Conservation (phyloP, 2,888 invertebrate species). For the Alentia gelatinosa region DNA sequence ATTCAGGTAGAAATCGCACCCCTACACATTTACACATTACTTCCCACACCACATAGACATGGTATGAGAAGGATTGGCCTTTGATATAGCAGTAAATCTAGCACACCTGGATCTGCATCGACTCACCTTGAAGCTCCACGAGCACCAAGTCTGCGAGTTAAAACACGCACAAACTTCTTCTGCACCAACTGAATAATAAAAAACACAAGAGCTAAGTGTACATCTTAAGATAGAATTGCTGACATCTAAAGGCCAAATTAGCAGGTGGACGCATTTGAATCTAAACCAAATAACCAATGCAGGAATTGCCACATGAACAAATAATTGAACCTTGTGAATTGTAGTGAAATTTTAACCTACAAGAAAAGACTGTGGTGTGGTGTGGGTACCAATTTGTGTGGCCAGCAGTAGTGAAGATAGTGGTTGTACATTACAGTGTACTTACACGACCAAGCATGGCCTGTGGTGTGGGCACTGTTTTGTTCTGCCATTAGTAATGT, state of each 20-base stretch:
- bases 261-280: neutral
- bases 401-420: too few species aligned
- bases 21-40: too few species aligned
- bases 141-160: neutral
- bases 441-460: conserved; percentile 19
- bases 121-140: neutral
- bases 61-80: neutral
- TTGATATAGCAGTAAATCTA: too few species aligned
- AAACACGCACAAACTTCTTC: neutral
- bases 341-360: too few species aligned
- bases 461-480: neutral
- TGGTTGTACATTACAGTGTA: neutral
- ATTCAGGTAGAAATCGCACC: neutral
- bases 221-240: neutral
- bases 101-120: neutral
- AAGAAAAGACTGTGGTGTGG: too few species aligned
- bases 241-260: neutral
- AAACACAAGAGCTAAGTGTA: neutral
- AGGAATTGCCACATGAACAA: neutral
- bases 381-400: neutral
- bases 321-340: too few species aligned
- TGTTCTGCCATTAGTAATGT: neutral
- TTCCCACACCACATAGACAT: neutral
- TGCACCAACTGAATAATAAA: neutral
- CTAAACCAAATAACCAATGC: neutral